These are phyloP conservation scores for Nycticryphes semicollaris DNA, from an alignment of 2,113 vertebrate genomes.

Conservation along the genomic window DNA sequence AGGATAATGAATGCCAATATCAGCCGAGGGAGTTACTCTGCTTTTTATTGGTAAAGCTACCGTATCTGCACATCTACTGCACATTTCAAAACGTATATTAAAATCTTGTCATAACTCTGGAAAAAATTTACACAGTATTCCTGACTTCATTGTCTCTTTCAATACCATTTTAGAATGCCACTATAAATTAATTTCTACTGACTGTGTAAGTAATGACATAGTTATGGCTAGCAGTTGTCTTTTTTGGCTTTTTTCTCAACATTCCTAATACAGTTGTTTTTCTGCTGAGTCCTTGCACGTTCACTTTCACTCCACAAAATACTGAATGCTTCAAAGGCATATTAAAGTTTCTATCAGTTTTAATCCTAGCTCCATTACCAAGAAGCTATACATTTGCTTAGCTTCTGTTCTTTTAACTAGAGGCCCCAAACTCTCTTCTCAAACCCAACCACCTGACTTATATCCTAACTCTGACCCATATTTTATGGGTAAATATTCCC, in stretches of 20 bases:
- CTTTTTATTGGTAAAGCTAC: not conserved
- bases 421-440: not conserved
- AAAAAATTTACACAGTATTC: not conserved
- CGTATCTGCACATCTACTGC: not conserved
- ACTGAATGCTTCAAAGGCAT: not conserved
- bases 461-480: not conserved
- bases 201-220: not conserved
- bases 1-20: not conserved
- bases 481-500: not conserved
- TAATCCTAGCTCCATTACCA: not conserved
- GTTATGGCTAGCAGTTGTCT: not conserved
- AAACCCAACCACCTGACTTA: not conserved
- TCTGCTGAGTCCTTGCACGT: not conserved
- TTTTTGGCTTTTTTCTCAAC: not conserved
- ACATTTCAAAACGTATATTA: not conserved
- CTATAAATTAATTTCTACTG: not conserved
- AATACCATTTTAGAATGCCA: not conserved
- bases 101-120: not conserved
- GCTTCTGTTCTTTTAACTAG: not conserved
- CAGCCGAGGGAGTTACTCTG: not conserved
- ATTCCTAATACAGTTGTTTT: not conserved
- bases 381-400: not conserved
- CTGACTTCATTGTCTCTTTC: not conserved
- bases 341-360: not conserved
- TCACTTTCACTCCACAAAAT: not conserved